Conservation (phyloP, 2,797 vertebrate genomes). For the Buceros bicornis region DNA sequence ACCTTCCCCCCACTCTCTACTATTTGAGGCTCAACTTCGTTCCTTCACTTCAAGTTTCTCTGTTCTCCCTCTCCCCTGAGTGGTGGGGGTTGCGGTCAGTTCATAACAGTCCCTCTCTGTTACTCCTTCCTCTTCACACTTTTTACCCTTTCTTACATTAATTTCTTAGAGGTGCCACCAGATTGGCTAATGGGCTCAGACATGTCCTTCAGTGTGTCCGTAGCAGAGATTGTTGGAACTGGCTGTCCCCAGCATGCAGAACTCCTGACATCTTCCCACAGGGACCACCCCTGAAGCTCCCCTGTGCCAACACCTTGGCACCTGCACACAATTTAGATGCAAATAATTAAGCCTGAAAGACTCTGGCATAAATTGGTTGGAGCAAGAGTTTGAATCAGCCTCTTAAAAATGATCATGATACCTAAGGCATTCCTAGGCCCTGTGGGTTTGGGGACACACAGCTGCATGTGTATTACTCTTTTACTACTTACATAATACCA, state of each 20-base stretch:
- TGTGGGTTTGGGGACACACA: too few relatives aligned
- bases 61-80: neutral
- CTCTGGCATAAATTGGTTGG: neutral
- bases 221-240: neutral
- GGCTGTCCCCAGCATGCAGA: accelerated
- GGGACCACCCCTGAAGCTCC: neutral
- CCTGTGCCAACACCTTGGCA: accelerated
- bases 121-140: neutral
- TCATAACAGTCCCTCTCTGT: neutral
- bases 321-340: too few relatives aligned
- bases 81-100: too few relatives aligned
- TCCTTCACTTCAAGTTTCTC: neutral
- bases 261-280: neutral
- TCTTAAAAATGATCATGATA: too few relatives aligned
- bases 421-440: too few relatives aligned
- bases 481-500: too few relatives aligned
- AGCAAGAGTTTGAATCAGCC: neutral
- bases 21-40: neutral
- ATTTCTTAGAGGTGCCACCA: neutral
- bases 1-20: neutral
- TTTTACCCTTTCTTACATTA: neutral
- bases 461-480: too few relatives aligned
- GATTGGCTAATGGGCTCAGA: neutral
- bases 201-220: neutral
- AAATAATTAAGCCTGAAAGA: neutral